These are phyloP conservation scores for Etheostoma perlongum DNA, from an alignment of 2,797 vertebrate genomes.

Conservation along the genomic window DNA sequence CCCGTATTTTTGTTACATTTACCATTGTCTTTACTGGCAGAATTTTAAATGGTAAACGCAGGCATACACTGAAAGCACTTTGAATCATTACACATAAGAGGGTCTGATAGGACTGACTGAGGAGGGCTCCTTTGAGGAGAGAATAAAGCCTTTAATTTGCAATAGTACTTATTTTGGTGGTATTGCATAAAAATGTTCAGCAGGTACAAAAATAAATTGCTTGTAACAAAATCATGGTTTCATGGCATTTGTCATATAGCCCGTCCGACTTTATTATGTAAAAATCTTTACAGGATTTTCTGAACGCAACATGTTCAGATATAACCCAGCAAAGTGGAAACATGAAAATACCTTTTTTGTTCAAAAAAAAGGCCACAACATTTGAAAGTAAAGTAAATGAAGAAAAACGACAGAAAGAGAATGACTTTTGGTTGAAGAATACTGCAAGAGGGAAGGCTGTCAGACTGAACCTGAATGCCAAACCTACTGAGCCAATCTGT, in stretches of 20 bases:
- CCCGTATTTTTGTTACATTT: conserved; percentile 52
- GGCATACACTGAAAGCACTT: conserved; percentile 74
- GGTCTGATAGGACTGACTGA: conserved; percentile 58
- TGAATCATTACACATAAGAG: conserved; percentile 62
- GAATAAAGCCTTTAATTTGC: conserved; percentile 77
- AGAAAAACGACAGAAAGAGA: conserved; percentile 32
- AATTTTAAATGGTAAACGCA: conserved; percentile 66
- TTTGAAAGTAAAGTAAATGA: conserved; percentile 64
- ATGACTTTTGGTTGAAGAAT: conserved; percentile 51
- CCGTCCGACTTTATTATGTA: conserved; percentile 64
- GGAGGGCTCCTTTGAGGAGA: conserved; percentile 69
- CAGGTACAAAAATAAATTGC: conserved; percentile 85
- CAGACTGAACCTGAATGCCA: conserved; percentile 27
- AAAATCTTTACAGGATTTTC: conserved; percentile 71
- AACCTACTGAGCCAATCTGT: conserved; percentile 4
- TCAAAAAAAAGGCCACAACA: conserved; percentile 76
- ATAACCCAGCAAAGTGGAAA: conserved; percentile 52
- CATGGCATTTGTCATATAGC: conserved; percentile 74
- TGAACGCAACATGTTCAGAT: conserved; percentile 60
- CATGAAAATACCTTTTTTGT: conserved; percentile 51
- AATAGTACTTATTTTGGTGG: conserved; percentile 67
- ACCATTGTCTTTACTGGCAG: conserved; percentile 54
- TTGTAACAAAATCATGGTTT: conserved; percentile 83
- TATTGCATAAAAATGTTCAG: conserved; percentile 80
- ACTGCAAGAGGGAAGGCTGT: conserved; percentile 26